A percentile compares a stretch with the other conserved stretches of the same genome.
Conservation (phyloP, 2,113 vertebrate species). For the Tetrao urogallus region DNA sequence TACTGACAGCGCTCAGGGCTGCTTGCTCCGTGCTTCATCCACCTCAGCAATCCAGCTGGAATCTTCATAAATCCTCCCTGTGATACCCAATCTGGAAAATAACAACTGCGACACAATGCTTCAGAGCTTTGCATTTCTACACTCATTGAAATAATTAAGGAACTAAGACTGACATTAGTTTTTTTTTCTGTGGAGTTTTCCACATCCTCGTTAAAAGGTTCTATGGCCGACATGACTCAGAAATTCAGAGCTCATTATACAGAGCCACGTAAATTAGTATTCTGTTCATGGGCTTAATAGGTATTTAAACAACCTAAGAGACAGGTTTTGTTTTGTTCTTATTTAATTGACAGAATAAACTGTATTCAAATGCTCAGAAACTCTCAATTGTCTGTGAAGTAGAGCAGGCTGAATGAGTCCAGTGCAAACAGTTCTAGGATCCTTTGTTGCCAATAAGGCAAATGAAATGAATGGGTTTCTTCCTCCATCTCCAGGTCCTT, state of each 20-base stretch:
- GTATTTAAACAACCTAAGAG: conserved; percentile 62
- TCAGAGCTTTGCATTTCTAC: conserved; percentile 38
- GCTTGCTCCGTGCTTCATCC: background rate
- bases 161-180: conserved; percentile 8
- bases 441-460: conserved; percentile 30
- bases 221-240: conserved; percentile 33
- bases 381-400: background rate
- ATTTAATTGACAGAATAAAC: conserved; percentile 69
- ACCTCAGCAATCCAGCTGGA: background rate
- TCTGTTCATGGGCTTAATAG: conserved; percentile 39
- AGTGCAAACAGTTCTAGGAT: conserved; percentile 33
- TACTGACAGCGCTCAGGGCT: background rate
- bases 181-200: conserved; percentile 50
- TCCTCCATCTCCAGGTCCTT: conserved; percentile 7
- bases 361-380: conserved; percentile 57
- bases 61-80: conserved; percentile 5
- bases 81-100: conserved; percentile 22
- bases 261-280: conserved; percentile 62
- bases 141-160: conserved; percentile 62
- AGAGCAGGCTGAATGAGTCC: background rate
- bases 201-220: conserved; percentile 25
- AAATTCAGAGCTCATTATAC: conserved; percentile 66
- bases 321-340: conserved; percentile 61
- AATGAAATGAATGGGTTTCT: conserved; percentile 24
- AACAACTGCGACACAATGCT: background rate